Percentiles rank a stretch among this genome's conserved stretches.
phyloP scores from a whole-genome alignment of 2,113 vertebrate genomes.

The Phaetusa simplex region DNA sequence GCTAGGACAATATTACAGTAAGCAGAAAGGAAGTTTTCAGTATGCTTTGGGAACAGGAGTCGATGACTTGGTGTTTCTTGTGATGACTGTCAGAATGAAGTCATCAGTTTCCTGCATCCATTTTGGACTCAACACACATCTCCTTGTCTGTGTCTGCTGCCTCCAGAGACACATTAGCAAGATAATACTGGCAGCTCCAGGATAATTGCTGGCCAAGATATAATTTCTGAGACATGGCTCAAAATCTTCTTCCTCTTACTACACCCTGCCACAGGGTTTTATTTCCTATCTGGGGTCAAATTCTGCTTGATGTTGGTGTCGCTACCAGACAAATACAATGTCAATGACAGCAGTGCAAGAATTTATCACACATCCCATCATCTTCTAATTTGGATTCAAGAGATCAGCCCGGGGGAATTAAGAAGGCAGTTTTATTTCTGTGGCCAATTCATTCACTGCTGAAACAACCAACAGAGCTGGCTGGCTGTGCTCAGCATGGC shows the following conservation, averaged over 20 bases:
- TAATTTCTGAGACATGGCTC: not conserved
- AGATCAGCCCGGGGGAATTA: not conserved
- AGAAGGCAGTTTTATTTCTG: conserved; percentile 1
- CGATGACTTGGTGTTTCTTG: not conserved
- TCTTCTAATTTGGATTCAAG: conserved; percentile 1
- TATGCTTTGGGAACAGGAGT: not conserved
- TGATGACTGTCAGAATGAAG: conserved; percentile 26
- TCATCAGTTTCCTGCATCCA: conserved; percentile 18
- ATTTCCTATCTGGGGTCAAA: not conserved
- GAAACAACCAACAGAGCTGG: not conserved
- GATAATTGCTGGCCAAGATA: not conserved
- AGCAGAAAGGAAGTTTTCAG: not conserved
- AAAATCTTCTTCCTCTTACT: not conserved
- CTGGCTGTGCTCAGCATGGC: not conserved
- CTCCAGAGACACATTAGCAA: conserved; percentile 15
- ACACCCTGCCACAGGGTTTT: not conserved
- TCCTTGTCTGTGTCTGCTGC: not conserved
- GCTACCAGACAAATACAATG: not conserved
- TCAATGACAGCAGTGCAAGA: not conserved
- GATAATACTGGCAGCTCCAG: not conserved
- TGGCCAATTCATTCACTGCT: not conserved
- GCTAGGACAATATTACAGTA: not conserved
- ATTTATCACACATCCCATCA: not conserved
- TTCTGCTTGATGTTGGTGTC: not conserved
- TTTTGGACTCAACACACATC: not conserved